These are phyloP conservation scores for Drosophila longiperda DNA, from an alignment of 2,888 invertebrate genomes.

Conservation along the genomic window DNA sequence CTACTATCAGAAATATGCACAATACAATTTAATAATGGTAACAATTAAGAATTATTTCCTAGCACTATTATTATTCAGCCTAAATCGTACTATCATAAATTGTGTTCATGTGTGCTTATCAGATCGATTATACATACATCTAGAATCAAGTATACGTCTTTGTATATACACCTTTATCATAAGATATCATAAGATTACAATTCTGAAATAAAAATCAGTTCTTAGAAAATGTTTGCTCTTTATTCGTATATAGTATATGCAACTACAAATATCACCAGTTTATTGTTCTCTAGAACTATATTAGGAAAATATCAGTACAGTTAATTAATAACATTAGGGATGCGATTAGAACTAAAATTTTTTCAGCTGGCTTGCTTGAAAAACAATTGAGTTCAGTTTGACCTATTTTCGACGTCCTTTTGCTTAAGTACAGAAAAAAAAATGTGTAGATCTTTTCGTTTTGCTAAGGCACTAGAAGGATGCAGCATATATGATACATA, in stretches of 20 bases:
- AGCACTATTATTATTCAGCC: background rate
- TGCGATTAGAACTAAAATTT: slow-evolving; percentile 25
- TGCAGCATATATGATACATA: slow-evolving; percentile 7
- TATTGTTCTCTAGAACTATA: slow-evolving; percentile 72
- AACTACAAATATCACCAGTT: slow-evolving; percentile 78
- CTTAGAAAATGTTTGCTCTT: slow-evolving; percentile 26
- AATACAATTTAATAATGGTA: background rate
- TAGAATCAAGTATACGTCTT: background rate
- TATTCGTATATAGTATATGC: slow-evolving; percentile 40
- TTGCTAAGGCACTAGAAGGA: slow-evolving; percentile 63
- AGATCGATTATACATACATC: background rate
- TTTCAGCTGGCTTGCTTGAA: slow-evolving; percentile 7
- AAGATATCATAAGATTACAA: background rate
- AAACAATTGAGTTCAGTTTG: slow-evolving; percentile 67
- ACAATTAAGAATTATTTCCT: background rate
- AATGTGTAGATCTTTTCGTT: slow-evolving; percentile 14
- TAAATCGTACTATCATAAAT: background rate
- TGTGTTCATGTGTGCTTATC: background rate
- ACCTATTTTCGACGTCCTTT: slow-evolving; percentile 39
- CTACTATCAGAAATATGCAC: too few relatives aligned
- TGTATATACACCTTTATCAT: too few relatives aligned
- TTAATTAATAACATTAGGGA: slow-evolving; percentile 23
- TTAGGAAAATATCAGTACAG: slow-evolving; percentile 75
- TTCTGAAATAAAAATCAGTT: background rate
- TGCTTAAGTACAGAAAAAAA: slow-evolving; percentile 52